Percentiles rank a stretch among this genome's conserved stretches.
Conservation (phyloP, 1,140 invertebrate species). For the Drosophila busckii region DNA sequence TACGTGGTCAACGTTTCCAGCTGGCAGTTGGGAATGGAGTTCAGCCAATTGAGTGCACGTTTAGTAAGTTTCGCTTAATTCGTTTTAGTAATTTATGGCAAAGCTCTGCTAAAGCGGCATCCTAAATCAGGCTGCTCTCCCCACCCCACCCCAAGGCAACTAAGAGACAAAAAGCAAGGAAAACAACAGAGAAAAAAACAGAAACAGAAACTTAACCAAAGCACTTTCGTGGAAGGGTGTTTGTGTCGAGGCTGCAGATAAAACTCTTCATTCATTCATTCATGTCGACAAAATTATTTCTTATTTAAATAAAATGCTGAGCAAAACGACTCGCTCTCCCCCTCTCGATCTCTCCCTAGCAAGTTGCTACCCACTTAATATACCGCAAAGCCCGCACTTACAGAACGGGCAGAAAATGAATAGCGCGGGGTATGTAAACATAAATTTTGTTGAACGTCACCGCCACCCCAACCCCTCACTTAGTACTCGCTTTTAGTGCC, state of each 20-base stretch:
- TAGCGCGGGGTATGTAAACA: conserved; percentile 76
- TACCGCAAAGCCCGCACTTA: conserved; percentile 73
- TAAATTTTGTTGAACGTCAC: conserved; percentile 57
- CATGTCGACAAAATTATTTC: conserved; percentile 76
- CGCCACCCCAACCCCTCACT: background rate
- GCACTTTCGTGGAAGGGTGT: conserved; percentile 3
- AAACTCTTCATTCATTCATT: conserved; percentile 73
- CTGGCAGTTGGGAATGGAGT: too few species aligned
- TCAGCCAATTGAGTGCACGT: conserved; percentile 69
- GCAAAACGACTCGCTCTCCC: conserved; percentile 4
- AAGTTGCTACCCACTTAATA: conserved; percentile 71
- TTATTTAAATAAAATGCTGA: conserved; percentile 74
- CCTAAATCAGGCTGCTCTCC: conserved; percentile 32
- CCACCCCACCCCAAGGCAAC: background rate
- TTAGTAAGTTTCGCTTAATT: conserved; percentile 73
- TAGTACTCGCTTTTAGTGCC: background rate
- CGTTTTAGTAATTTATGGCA: conserved; percentile 74
- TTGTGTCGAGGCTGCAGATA: conserved; percentile 48
- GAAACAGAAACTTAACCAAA: conserved; percentile 23
- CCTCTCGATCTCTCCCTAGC: conserved; percentile 14
- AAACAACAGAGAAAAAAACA: conserved; percentile 36
- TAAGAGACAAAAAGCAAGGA: conserved; percentile 33
- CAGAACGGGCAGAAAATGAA: conserved; percentile 60
- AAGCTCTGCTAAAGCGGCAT: conserved; percentile 38
- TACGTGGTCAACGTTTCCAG: conserved; percentile 73